Conservation (phyloP, 2,797 vertebrate genomes). For the Poeciliopsis paucimaculata region DNA sequence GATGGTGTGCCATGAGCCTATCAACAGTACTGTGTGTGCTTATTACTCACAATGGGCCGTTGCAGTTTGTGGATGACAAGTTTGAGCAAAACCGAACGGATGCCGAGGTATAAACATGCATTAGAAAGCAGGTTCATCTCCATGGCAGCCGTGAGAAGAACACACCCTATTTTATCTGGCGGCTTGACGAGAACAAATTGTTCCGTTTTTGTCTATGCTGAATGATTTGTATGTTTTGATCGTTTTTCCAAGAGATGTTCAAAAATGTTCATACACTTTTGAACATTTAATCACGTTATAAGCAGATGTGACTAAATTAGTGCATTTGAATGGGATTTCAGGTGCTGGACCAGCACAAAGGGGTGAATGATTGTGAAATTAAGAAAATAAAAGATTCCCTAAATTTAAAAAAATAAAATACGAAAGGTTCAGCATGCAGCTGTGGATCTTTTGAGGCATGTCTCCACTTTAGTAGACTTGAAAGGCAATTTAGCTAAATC, state of each 20-base stretch:
- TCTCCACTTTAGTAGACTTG: not conserved
- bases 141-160: not conserved
- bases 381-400: not conserved
- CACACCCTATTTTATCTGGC: not conserved
- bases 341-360: not conserved
- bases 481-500: not conserved
- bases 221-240: not conserved
- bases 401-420: not conserved
- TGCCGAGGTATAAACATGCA: not conserved
- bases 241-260: not conserved
- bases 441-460: not conserved
- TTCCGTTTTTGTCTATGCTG: not conserved
- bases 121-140: not conserved
- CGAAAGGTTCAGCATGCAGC: not conserved
- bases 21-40: not conserved
- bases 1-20: too few species aligned
- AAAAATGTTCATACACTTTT: not conserved
- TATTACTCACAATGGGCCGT: not conserved
- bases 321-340: not conserved
- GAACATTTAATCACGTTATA: not conserved
- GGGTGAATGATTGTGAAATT: not conserved
- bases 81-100: not conserved
- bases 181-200: not conserved
- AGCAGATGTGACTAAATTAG: too few species aligned
- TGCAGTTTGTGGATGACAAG: not conserved